Percentiles rank a stretch among this genome's conserved stretches.
Conservation (phyloP, 2,888 invertebrate genomes). For the Andricus curvator region DNA sequence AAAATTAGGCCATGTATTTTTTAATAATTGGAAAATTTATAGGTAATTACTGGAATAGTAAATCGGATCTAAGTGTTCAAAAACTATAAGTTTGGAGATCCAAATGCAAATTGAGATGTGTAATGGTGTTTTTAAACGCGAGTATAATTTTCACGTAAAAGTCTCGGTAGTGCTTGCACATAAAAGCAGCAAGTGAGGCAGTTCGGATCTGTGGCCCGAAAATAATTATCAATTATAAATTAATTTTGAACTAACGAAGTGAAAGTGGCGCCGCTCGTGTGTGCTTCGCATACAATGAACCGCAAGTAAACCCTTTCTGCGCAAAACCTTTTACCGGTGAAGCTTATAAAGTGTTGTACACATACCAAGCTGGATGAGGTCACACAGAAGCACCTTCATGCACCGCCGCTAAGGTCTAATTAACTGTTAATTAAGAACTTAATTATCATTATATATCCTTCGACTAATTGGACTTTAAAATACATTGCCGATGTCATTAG, state of each 20-base stretch:
- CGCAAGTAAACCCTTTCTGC: slow-evolving; percentile 53
- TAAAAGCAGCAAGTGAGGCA: not conserved
- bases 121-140: not conserved
- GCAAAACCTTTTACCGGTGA: slow-evolving; percentile 16
- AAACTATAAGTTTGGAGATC: no score
- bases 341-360: no score
- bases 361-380: slow-evolving; percentile 1
- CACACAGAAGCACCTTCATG: slow-evolving; percentile 13
- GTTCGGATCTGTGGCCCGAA: slow-evolving; percentile 51
- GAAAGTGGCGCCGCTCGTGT: slow-evolving; percentile 46
- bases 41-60: no score
- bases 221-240: slow-evolving; percentile 56
- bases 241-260: slow-evolving; percentile 71
- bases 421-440: slow-evolving; percentile 74
- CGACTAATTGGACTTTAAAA: slow-evolving; percentile 72
- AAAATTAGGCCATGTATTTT: no score
- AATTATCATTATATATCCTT: slow-evolving; percentile 72
- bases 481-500: not conserved
- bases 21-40: no score
- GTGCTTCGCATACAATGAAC: slow-evolving; percentile 62
- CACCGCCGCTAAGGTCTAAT: slow-evolving; percentile 65
- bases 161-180: not conserved
- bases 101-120: no score
- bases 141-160: not conserved
- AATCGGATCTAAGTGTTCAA: no score